phyloP scores from a whole-genome alignment of 2,888 invertebrate genomes.

The Bombylius major region DNA sequence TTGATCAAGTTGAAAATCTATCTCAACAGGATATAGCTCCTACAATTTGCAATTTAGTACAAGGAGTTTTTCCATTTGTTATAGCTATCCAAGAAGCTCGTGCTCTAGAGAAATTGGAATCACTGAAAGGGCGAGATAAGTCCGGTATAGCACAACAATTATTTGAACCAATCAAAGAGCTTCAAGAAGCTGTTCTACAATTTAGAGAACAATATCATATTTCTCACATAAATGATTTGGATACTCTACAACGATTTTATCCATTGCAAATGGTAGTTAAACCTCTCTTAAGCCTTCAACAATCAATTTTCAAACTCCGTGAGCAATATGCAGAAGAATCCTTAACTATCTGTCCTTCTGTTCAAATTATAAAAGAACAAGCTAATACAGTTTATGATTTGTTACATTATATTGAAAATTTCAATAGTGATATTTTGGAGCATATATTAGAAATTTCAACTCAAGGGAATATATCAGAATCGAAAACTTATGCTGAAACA shows the following conservation, averaged over 20 bases:
- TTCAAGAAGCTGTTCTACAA: slow-evolving; percentile 27
- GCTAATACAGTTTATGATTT: slow-evolving; percentile 18
- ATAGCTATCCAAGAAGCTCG: slow-evolving; percentile 21
- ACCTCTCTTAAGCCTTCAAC: slow-evolving; percentile 19
- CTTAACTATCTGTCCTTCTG: slow-evolving; percentile 17
- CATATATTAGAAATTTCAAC: slow-evolving; percentile 42
- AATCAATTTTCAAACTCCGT: slow-evolving; percentile 21
- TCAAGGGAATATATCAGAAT: slow-evolving; percentile 44
- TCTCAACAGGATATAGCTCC: slow-evolving; percentile 13
- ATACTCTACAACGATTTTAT: slow-evolving; percentile 14
- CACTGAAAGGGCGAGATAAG: slow-evolving; percentile 20
- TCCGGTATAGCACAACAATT: slow-evolving; percentile 26
- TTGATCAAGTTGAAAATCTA: slow-evolving; percentile 19
- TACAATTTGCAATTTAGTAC: slow-evolving; percentile 14
- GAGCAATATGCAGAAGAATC: slow-evolving; percentile 16
- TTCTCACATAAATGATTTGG: slow-evolving; percentile 19
- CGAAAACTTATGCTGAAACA: slow-evolving; percentile 42
- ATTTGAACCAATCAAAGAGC: slow-evolving; percentile 29
- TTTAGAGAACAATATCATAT: slow-evolving; percentile 29
- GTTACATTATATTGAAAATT: slow-evolving; percentile 26
- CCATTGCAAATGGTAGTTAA: slow-evolving; percentile 19
- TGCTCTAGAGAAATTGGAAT: slow-evolving; percentile 19
- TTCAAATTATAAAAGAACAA: slow-evolving; percentile 18
- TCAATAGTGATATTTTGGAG: slow-evolving; percentile 34
- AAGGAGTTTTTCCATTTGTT: slow-evolving; percentile 20